Evolutionary conservation across 2,797 vertebrate species (phyloP), one percentile per base, ranked within the genome.

Genomic region (Parauchenoglanis ngamensis): DNA sequence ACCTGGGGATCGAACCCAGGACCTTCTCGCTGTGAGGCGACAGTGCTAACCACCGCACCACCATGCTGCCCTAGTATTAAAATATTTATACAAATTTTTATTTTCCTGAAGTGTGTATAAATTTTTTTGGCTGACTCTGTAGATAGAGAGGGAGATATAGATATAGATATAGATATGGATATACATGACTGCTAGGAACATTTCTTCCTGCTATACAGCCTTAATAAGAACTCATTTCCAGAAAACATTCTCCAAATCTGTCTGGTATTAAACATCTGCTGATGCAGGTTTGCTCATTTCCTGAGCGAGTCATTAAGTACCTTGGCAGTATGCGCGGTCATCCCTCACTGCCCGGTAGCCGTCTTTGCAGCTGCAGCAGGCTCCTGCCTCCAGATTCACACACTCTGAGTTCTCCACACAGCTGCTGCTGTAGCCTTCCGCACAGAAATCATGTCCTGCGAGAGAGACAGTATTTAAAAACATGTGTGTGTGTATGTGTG

Each of bases 301-400:
- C 67, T 57, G 31, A 84, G 67, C 8, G 44, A 46, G 57, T 68
- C 70, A 19, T 76, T 8, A 79, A 68, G 90, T 96, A 97, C 97
- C 97, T 96, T 97, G 96, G 90, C 97, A 97, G 91, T 97, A 97
- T 80, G 96, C 96, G 61, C 93, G 96, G 93, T 97, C 97, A 35
- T 97, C 96, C 49, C 97, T 93, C 61, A 97, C 95, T 21, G 96
- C 93, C 75, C 94, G 91, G 88, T 96, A 97, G 21, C 97, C 97
- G 2, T 97, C 96, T 44, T 93, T 93, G 89, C 97, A 97, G 92
- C 92, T 95, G 88, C 97, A 97, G 68, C 95, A 94, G 4, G 96
- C 94, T 86, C 96, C 96, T 89, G 96, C 96, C 84, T 97, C 96
- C 28, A 97, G 91, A 91, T 96, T 97, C 85, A 95, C 93, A 90